Conservation (phyloP, 2,113 vertebrate species). For the Donacobius atricapilla region DNA sequence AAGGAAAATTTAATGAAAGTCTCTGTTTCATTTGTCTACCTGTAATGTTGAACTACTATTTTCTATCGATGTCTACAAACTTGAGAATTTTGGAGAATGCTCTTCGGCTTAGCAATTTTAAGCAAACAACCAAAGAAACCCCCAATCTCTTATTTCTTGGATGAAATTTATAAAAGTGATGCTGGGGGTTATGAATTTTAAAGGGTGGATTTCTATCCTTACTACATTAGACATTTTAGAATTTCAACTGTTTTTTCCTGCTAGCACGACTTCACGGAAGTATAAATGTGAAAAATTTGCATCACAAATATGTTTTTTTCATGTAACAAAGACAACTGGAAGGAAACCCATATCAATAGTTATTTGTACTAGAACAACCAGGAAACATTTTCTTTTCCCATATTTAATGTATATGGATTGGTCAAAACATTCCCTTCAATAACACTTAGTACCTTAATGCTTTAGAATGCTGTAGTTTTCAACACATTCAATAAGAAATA, state of each 20-base stretch:
- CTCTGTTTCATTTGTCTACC: conserved; percentile 9
- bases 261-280: not conserved
- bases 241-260: not conserved
- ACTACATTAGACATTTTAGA: not conserved
- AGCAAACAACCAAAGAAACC: not conserved
- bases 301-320: not conserved
- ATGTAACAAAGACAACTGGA: not conserved
- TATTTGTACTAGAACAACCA: not conserved
- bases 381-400: not conserved
- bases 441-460: not conserved
- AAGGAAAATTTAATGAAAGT: conserved; percentile 36
- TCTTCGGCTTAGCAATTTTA: not conserved
- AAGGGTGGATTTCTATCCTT: not conserved
- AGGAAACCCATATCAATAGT: not conserved
- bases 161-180: not conserved
- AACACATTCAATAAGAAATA: not conserved
- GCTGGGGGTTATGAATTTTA: not conserved
- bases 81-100: not conserved
- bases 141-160: not conserved
- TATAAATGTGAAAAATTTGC: not conserved
- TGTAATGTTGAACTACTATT: conserved; percentile 36
- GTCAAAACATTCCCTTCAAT: not conserved
- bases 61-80: conserved; percentile 6
- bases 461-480: not conserved
- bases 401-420: not conserved